Conservation (phyloP, 2,113 vertebrate species). For the Numida meleagris region DNA sequence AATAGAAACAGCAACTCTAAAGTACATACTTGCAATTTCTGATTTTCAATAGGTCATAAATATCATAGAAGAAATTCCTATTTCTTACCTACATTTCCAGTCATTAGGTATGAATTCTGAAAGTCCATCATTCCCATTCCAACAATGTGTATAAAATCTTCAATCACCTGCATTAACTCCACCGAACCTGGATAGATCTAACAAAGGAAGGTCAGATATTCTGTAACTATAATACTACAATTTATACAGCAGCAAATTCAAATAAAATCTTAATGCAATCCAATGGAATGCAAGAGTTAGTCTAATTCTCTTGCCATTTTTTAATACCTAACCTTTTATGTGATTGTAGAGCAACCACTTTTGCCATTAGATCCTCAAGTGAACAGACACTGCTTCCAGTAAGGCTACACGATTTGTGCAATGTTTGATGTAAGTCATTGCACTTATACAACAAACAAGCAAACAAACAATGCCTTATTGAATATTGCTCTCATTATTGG, state of each 20-base stretch:
- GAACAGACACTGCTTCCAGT: background rate
- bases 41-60: constrained; percentile 59
- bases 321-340: background rate
- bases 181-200: constrained; percentile 98
- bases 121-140: constrained; percentile 99
- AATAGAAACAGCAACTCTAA: background rate
- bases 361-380: background rate
- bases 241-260: background rate
- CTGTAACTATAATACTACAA: background rate
- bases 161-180: constrained; percentile 99
- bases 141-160: constrained; percentile 99
- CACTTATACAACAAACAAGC: background rate
- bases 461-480: background rate
- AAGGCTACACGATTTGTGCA: background rate
- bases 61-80: constrained; percentile 67
- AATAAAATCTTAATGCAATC: background rate
- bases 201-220: constrained; percentile 55
- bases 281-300: background rate
- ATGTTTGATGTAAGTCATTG: background rate
- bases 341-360: background rate
- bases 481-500: background rate
- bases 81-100: constrained; percentile 98
- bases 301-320: background rate
- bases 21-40: constrained; percentile 70
- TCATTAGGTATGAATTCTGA: constrained; percentile 99